These are phyloP conservation scores for Mechanitis mazaeus DNA, from an alignment of 2,888 invertebrate species.

Conservation along the genomic window DNA sequence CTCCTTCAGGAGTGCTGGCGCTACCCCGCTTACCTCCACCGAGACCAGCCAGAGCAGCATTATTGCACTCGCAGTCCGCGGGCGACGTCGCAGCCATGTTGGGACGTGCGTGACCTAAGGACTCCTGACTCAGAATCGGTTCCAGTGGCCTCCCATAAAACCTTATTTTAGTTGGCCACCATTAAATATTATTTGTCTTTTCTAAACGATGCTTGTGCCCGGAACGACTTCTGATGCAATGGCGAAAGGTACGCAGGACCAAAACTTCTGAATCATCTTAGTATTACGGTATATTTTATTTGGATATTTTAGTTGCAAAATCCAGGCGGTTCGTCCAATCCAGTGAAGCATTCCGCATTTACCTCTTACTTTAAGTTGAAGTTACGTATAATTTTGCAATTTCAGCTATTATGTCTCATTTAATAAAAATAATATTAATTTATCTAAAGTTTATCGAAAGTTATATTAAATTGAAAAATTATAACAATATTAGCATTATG, in stretches of 20 bases:
- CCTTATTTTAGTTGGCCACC: neutral
- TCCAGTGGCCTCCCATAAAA: constrained; percentile 28
- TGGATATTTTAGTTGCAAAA: neutral
- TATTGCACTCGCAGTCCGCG: constrained; percentile 80
- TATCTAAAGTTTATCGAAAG: no score
- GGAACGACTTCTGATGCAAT: constrained; percentile 9
- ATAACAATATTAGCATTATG: no score
- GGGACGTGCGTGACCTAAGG: constrained; percentile 77
- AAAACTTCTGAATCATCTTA: constrained; percentile 11
- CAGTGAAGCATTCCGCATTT: neutral
- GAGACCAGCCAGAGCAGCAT: constrained; percentile 52
- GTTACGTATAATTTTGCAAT: no score
- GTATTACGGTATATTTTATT: constrained; percentile 7
- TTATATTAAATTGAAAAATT: neutral
- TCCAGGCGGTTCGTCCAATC: neutral
- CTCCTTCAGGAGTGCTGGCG: constrained; percentile 69
- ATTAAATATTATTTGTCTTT: neutral
- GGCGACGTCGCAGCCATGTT: constrained; percentile 81
- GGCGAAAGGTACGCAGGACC: constrained; percentile 13
- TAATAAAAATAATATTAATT: no score
- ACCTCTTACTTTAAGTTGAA: neutral
- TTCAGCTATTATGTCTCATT: no score
- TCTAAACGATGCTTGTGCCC: constrained; percentile 7
- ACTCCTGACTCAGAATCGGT: constrained; percentile 47
- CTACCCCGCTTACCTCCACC: constrained; percentile 59